Evolutionary conservation across 2,113 vertebrate species (phyloP).

Genomic region (Corythaixoides concolor): DNA sequence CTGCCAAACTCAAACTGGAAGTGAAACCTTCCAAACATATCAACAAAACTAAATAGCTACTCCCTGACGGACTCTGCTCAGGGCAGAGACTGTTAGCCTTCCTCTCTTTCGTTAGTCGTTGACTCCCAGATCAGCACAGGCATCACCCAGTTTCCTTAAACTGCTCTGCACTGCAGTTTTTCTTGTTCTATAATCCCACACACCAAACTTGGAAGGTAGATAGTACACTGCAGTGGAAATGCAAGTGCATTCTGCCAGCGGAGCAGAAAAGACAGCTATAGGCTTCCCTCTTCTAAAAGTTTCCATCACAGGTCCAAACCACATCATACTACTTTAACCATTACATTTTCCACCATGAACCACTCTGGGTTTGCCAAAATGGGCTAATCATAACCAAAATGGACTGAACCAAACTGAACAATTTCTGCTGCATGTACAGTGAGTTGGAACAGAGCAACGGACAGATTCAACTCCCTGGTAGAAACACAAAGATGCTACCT

Average conservation of each 20-base stretch:
- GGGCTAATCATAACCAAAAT: background rate
- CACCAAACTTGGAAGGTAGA: background rate
- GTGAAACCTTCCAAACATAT: background rate
- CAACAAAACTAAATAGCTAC: background rate
- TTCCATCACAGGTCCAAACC: background rate
- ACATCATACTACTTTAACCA: background rate
- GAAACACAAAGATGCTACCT: background rate
- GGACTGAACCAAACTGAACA: background rate
- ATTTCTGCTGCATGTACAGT: background rate
- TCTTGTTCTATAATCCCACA: background rate
- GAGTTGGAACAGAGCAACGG: background rate
- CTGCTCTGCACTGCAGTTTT: background rate
- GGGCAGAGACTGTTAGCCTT: background rate
- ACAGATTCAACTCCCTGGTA: background rate
- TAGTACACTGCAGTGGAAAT: background rate
- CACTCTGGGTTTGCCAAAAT: background rate
- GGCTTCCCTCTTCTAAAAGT: background rate
- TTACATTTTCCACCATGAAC: background rate
- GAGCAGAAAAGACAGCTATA: background rate
- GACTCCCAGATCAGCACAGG: background rate
- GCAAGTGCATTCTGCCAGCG: background rate
- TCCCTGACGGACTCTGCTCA: background rate
- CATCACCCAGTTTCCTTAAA: background rate
- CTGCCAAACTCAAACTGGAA: background rate
- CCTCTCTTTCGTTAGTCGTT: background rate